Evolutionary conservation across 2,888 invertebrate genomes (phyloP).

Genomic region (Melieria crassipennis): DNA sequence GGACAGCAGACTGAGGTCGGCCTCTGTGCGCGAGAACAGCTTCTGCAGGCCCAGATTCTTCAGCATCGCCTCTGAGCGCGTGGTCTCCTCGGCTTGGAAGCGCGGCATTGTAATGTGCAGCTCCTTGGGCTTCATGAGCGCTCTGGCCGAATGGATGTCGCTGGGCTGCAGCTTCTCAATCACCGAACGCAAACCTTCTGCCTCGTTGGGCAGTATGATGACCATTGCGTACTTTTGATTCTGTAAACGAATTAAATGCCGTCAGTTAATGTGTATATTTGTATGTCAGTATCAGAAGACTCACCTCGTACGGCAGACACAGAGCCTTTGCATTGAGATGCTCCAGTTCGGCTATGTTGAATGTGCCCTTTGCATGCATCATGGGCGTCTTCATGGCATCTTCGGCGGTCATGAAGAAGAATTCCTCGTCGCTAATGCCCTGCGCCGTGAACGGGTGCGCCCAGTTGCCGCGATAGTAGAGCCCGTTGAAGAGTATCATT

Average conservation of each 20-base stretch:
- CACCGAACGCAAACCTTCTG: conserved; percentile 70
- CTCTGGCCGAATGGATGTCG: conserved; percentile 49
- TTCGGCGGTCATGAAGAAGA: conserved; percentile 73
- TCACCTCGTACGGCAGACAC: conserved; percentile 80
- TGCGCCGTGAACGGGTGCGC: conserved; percentile 71
- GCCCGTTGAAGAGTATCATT: conserved; percentile 78
- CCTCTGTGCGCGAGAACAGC: conserved; percentile 70
- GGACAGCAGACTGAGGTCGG: conserved; percentile 71
- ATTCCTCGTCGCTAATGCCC: conserved; percentile 65
- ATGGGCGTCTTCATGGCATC: conserved; percentile 73
- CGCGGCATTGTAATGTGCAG: conserved; percentile 70
- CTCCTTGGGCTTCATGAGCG: conserved; percentile 51
- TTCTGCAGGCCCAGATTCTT: conserved; percentile 70
- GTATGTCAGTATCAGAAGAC: conserved; percentile 41
- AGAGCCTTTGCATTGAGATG: conserved; percentile 75
- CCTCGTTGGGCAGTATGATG: conserved; percentile 70
- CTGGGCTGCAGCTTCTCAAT: conserved; percentile 69
- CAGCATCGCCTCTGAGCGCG: conserved; percentile 71
- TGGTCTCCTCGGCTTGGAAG: conserved; percentile 74
- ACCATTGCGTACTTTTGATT: conserved; percentile 71
- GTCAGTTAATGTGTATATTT: not conserved
- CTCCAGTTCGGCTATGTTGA: conserved; percentile 71
- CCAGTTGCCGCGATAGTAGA: conserved; percentile 85
- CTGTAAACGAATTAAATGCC: conserved; percentile 55
- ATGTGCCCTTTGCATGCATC: conserved; percentile 75